Conservation (phyloP, 64 coral and sea anemone genomes). For the Porites lutea region DNA sequence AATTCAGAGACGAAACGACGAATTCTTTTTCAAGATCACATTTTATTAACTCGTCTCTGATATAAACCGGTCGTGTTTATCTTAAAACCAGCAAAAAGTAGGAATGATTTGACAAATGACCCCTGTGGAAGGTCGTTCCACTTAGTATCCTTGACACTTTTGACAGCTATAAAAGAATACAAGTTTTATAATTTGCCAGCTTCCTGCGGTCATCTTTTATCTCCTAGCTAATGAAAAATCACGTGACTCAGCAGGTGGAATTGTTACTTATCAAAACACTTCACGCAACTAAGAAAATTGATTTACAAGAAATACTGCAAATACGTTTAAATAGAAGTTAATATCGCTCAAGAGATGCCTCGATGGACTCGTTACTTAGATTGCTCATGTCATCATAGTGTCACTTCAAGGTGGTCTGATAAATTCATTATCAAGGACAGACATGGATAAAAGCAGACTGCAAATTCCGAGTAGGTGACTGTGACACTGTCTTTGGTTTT, state of each 20-base stretch:
- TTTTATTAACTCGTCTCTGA: too few relatives aligned
- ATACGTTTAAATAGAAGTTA: neutral
- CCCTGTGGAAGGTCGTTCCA: too few relatives aligned
- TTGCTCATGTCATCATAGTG: neutral
- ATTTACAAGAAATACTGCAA: neutral
- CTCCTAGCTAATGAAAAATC: neutral
- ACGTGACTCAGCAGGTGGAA: slow-evolving; percentile 32
- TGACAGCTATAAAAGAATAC: too few relatives aligned
- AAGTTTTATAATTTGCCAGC: neutral
- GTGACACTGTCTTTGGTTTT: neutral
- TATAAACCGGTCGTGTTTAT: too few relatives aligned
- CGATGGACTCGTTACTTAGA: neutral
- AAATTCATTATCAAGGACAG: neutral
- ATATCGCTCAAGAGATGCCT: neutral
- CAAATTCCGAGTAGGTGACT: slow-evolving; percentile 14
- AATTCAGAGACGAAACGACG: too few relatives aligned
- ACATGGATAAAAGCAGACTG: slow-evolving; percentile 33
- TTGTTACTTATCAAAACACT: slow-evolving; percentile 32
- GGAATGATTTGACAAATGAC: too few relatives aligned
- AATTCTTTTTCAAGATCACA: too few relatives aligned
- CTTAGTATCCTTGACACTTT: too few relatives aligned
- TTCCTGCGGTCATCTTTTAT: neutral
- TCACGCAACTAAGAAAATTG: neutral
- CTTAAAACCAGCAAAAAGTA: too few relatives aligned
- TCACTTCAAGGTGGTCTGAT: neutral